Base-by-base conservation (phyloP, 2,888 invertebrate genomes). In the Meghimatium bilineatum region DNA sequence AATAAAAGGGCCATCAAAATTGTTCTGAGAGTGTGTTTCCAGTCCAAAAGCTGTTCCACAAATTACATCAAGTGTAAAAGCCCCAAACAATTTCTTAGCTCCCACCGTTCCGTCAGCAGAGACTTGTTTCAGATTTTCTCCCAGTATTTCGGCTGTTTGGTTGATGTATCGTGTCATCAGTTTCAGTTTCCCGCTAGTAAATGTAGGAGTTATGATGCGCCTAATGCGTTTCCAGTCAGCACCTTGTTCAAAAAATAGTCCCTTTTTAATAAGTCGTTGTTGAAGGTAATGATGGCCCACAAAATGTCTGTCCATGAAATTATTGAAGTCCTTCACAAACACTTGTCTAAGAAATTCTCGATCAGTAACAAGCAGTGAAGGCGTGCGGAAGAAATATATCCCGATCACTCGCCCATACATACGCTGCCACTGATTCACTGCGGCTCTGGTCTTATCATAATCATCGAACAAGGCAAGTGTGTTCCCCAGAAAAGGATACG, bases 311-410 rank as follows among this genome's bases (percentile, higher is more conserved):
- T 89, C 88, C 23, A 86, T 83, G 52, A 88, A 89, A 36, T 83
- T 78, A 29, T 84, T 82, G 72, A 89, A 89, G 32, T 89, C 88
- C 72, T 88, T 89, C 32, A 89, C 85, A 74, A 88, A 84, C 14
- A 89, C 82, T 66, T 89, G 87, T 75, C 87, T 88, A 72, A 89
- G 66, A 14, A 87, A 49, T 1, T 88, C 87, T 23, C 83, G 81
- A 32, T 89, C 88, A 26, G 80, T 83, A 8, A 88, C 71, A 23
- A 88, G 67, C 29, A 89, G 66, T 66, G 71, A 49, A 1, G 86
- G 81, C 1, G 63, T 49, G 12, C 79, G 75, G 10, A 86, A 85
- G n/a, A 77, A 66, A 56, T 78, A 84, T 17, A 84, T 74, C 0
- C 85, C 85, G 36, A 71, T 83, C 17, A 83, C 66, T 49, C 71